Base-by-base conservation (phyloP, 2,113 vertebrate genomes). In the Myiozetetes cayanensis region DNA sequence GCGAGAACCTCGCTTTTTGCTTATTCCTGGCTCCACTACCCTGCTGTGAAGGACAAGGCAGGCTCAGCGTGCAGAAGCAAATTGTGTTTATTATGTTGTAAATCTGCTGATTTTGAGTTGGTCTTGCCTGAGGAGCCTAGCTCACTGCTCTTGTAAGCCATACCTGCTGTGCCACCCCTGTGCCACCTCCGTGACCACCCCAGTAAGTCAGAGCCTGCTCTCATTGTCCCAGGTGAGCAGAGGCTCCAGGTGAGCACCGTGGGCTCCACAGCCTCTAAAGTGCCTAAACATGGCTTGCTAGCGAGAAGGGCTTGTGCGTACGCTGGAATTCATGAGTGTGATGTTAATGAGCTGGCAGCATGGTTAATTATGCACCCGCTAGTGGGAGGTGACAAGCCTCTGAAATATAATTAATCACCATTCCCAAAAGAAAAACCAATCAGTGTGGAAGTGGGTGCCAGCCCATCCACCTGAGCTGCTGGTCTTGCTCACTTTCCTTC, bases 321-420 rank as follows among this genome's bases (percentile, higher is more conserved):
- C 0, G 0, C 82, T 3, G 2, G 35, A 76, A 79, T 82, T 89
- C 7, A 19, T 9, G 3, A 90, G 46, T 55, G 85, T 47, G 92
- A n/a, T 93, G 75, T 93, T 96, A 97, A 96, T 93, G 93, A 96
- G 92, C 93, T 92, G 92, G 85, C 90, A 95, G 82, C 2, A 25
- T 4, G 23, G 93, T 96, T 97, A 90, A 90, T 96, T 94, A 92
- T 53, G 87, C 87, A 85, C 88, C 67, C 1, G 0, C 75, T 93
- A 58, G 73, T 84, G 90, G 88, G 72, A 77, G 81, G 75, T 77
- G 65, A 80, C 87, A 94, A 95, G 96, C 94, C 93, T 93, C 67
- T 80, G 63, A 93, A 93, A 52, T 90, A 62, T 63, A 86, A 92
- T 88, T 33, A 93, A 91, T 91, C 7, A 20, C 68, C 5, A 3